Base-by-base conservation (phyloP, 2,888 invertebrate genomes). In the Homarus gammarus region DNA sequence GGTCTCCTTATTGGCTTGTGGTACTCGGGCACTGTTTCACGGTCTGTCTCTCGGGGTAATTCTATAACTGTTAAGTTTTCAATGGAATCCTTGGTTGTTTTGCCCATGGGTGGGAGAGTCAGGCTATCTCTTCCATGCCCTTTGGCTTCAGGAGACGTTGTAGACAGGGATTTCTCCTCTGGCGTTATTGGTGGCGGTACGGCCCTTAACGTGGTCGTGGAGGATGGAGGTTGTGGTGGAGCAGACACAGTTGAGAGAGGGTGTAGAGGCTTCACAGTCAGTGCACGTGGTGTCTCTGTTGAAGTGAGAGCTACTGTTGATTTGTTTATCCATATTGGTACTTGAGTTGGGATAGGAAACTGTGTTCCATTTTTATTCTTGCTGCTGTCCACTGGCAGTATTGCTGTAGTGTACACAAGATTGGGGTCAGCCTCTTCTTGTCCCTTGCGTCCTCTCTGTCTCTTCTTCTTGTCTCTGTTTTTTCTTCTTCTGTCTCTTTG, bases 61-160 rank as follows among this genome's bases (percentile, higher is more conserved):
- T 77, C 36, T 78, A 86, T 86, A 36, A 86, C 70, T 22, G 85
- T 68, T 10, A 86, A 22, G 18, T 78, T 31, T 15, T 68, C 31
- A 6, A 77, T 77, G 22, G 85, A 86, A n/a, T 68, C 85, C 44
- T 78, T 44, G 8, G 85, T 40, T 18, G 73, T 36, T 38, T 73
- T 84, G 22, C 38, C 36, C n/a, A n/a, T n/a, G n/a, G n/a, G n/a
- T 70, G 70, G 3, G 22, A 31, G 70, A 70, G 44, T 44, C 5
- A 12, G 44, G 12, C 5, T 44, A 12, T 44, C 44, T 44, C 6
- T 27, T 64, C 6, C 6, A n/a, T 3, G 18, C 27, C 8, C 27
- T 64, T 64, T 6, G 12, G 27, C 8, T 27, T 3, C 8, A 64
- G 64, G 5, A 27, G 27, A 8, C 27, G 64, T 1, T n/a, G 64